Evolutionary conservation across 2,113 vertebrate genomes (phyloP), one percentile per base, ranked within the genome.

Genomic region (Hemichromis elongatus): DNA sequence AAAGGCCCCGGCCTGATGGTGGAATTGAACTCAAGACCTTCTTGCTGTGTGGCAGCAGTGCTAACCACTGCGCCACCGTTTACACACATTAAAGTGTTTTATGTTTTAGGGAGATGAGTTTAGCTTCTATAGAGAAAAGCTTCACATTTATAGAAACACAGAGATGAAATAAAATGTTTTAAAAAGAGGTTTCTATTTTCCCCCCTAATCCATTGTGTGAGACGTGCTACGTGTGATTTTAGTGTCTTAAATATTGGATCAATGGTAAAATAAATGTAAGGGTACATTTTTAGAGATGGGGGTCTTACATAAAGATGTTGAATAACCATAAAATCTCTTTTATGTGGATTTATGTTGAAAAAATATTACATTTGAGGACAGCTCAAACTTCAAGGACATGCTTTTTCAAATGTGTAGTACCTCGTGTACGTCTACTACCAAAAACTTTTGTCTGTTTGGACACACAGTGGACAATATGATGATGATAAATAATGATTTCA

Each of bases 131-230:
- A 26, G 66, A 18, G 26, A 45, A 45, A 21, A 14, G 19, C 11
- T 66, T 66, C 61, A 66, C 40, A 21, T 45, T 26, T 70, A 70
- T 26, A 66, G 40, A 70, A 45, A 70, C 21, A 18, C 37, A 1
- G 8, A 16, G 63, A 26, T 2, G 21, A 70, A 70, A 45, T 68
- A 42, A 68, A 70, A 9, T 7, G 3, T 70, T 26, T 70, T 70
- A 2, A 45, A 16, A 26, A 42, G 5, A 45, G 42, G 0, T 70
- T 70, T 70, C 12, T 45, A 0, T 9, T 42, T 24, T 0, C 12
- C 61, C 5, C 7, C 37, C n/a, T 24, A 16, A 26, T 68, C 37
- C 37, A 45, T 45, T 6, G 0, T 42, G 37, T 70, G 37, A 45
- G 13, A 8, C 1, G 63, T 9, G 63, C 37, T 68, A 21, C 37